Base-by-base conservation (phyloP, 2,113 vertebrate genomes). In the Cromileptes altivelis region DNA sequence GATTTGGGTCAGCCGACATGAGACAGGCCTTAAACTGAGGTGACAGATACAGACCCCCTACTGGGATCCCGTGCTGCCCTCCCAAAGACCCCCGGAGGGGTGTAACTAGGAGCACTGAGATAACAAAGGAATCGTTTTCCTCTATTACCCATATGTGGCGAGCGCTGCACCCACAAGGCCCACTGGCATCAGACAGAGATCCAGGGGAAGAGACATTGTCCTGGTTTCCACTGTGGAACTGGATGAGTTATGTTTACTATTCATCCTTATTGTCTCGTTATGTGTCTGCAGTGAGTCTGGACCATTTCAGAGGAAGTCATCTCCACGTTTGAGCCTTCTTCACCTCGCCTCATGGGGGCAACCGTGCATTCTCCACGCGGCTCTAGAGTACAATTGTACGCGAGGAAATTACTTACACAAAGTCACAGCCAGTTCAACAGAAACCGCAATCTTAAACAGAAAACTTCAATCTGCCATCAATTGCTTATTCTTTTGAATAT, bases 1-100 rank as follows among this genome's bases (percentile, higher is more conserved):
- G 67, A 94, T 94, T 91, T 94, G 87, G 94, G 93, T 94, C 94
- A 94, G 84, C 53, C 67, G 23, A 78, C 56, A 88, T 30, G 63
- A 86, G 87, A 91, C 75, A 65, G 58, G 76, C 72, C 71, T 82
- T 94, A 94, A 95, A 86, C 68, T 62, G 86, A 93, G 86, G 74
- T 93, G 94, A 95, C 94, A 94, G 92, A 89, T 75, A 78, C 65
- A 81, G 90, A 1, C 80, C 85, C 90, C 89, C 90, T 79, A 57
- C 89, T 92, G 88, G 52, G 82, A 84, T 90, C 60, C 86, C 33
- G 42, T 45, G 60, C 60, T 4, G 47, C 64, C 82, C 71, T 61
- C 81, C 82, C 67, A 81, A 79, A 80, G 65, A 85, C 71, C 69
- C 80, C 78, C 19, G 18, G 61, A 82, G 85, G 70, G 71, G 25